A percentile compares a stretch with the other conserved stretches of the same genome.
phyloP scores from a whole-genome alignment of 1,140 invertebrate species.

The Achatina immaculata region DNA sequence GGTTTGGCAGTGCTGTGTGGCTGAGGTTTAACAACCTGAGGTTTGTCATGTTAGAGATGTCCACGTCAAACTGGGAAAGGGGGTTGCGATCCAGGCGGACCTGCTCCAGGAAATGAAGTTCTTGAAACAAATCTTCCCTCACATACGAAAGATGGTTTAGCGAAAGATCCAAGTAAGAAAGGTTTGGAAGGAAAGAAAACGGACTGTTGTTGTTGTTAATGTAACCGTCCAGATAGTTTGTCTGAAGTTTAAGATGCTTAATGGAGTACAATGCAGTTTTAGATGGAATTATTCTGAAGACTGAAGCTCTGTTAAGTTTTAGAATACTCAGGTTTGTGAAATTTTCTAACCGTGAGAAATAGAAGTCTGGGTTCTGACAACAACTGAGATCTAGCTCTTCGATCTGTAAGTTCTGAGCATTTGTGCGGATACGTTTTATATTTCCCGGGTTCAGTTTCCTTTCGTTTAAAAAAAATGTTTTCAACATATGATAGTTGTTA shows the following conservation, averaged over 20 bases:
- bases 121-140: not conserved
- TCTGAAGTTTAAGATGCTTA: not conserved
- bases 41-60: slow-evolving; percentile 7
- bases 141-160: not conserved
- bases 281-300: not conserved
- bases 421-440: not conserved
- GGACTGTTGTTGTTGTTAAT: not conserved
- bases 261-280: not conserved
- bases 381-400: too few species aligned
- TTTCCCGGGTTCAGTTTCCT: not conserved
- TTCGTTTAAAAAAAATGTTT: not conserved
- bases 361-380: not conserved
- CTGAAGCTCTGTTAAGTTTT: not conserved
- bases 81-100: not conserved
- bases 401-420: too few species aligned
- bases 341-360: not conserved
- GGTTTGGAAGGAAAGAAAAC: not conserved
- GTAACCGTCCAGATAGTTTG: not conserved
- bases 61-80: not conserved
- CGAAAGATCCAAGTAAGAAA: not conserved
- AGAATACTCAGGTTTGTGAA: not conserved
- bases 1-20: not conserved
- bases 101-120: not conserved
- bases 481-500: too few species aligned
- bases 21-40: not conserved